Conservation (phyloP, 2,113 vertebrate genomes). For the Chaenogobius annularis region DNA sequence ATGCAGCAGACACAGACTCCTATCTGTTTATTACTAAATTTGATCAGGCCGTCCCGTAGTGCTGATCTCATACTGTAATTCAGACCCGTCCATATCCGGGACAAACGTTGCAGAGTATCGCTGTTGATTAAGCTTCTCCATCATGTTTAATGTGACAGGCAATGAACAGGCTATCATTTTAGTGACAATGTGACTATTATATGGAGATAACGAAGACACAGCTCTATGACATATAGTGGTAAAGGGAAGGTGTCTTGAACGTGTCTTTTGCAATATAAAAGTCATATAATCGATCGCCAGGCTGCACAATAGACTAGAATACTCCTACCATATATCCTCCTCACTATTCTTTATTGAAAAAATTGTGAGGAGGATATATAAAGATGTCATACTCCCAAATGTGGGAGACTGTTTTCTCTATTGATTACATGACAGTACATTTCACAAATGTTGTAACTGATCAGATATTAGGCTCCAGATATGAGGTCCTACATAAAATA, state of each 20-base stretch:
- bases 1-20: slow-evolving; percentile 35
- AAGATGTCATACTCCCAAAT: no score
- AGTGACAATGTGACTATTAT: background rate
- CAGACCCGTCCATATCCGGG: slow-evolving; percentile 23
- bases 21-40: slow-evolving; percentile 57
- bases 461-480: no score
- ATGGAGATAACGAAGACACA: slow-evolving; percentile 1
- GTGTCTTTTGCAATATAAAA: no score
- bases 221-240: background rate
- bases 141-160: slow-evolving; percentile 10
- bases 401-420: no score
- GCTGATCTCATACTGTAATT: slow-evolving; percentile 20
- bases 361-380: no score
- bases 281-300: no score
- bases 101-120: slow-evolving; percentile 6
- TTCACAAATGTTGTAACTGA: no score
- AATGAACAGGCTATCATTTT: slow-evolving; percentile 16
- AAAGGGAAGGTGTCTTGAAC: background rate
- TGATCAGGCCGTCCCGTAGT: slow-evolving; percentile 34
- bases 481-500: no score
- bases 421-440: no score
- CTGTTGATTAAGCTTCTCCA: slow-evolving; percentile 18
- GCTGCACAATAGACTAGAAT: no score
- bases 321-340: no score
- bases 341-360: no score